These are phyloP conservation scores for Sapayoa aenigma DNA, from an alignment of 2,113 vertebrate species.

Conservation along the genomic window DNA sequence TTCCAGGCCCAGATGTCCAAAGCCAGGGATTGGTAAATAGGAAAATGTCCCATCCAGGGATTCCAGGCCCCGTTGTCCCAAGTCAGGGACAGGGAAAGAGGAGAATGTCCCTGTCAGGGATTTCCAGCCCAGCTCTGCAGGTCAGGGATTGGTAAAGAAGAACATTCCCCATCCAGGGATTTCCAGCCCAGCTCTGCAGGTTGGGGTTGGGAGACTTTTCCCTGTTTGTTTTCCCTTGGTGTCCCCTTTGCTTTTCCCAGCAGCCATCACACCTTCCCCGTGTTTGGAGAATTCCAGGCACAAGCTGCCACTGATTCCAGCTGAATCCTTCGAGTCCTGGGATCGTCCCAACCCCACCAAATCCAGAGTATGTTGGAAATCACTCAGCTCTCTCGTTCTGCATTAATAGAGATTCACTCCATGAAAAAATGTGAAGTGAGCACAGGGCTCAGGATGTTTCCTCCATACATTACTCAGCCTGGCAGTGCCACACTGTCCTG, in stretches of 20 bases:
- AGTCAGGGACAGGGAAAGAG: background rate
- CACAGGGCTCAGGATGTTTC: background rate
- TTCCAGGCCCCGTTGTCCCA: background rate
- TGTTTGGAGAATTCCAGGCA: background rate
- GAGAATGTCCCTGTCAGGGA: background rate
- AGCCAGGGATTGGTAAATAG: no score
- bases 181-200: background rate
- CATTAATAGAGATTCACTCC: background rate
- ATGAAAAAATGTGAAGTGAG: background rate
- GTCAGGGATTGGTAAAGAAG: background rate
- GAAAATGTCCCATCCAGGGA: no score
- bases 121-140: background rate
- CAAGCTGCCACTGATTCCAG: conserved; percentile 6
- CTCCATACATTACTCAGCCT: conserved; percentile 49
- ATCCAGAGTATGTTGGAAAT: background rate
- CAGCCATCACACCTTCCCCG: background rate
- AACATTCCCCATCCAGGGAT: background rate
- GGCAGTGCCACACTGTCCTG: conserved; percentile 14
- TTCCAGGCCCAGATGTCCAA: no score
- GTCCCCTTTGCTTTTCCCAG: background rate
- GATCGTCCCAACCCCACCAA: conserved; percentile 13
- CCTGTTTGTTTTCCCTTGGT: background rate
- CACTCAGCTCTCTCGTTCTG: background rate
- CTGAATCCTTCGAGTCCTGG: background rate
- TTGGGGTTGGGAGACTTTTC: background rate